Evolutionary conservation across 1,140 invertebrate species (phyloP).

Genomic region (Magallana gigas): DNA sequence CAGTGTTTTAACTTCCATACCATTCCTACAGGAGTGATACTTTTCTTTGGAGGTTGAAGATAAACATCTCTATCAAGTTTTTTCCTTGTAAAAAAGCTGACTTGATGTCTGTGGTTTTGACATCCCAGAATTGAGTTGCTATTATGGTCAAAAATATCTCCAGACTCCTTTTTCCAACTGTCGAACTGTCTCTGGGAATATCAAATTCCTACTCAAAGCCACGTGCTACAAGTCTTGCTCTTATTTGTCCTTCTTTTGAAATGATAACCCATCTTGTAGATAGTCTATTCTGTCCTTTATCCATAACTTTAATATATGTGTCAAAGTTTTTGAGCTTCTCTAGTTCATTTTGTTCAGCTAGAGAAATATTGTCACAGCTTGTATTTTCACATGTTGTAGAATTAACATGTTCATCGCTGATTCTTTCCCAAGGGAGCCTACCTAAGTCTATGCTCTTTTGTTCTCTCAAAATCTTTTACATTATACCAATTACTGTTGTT

Average conservation of each 20-base stretch:
- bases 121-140: slow-evolving; percentile 47
- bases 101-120: slow-evolving; percentile 60
- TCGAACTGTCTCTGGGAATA: slow-evolving; percentile 57
- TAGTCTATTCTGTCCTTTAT: slow-evolving; percentile 48
- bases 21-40: slow-evolving; percentile 23
- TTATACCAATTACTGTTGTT: slow-evolving; percentile 53
- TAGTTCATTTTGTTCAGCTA: slow-evolving; percentile 51
- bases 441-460: slow-evolving; percentile 45
- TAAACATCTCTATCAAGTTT: slow-evolving; percentile 49
- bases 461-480: slow-evolving; percentile 42
- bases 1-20: slow-evolving; percentile 14
- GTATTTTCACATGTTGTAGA: not conserved
- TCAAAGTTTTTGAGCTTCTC: slow-evolving; percentile 48
- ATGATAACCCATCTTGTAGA: slow-evolving; percentile 59
- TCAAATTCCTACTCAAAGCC: slow-evolving; percentile 57
- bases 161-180: slow-evolving; percentile 58
- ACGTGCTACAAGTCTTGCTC: slow-evolving; percentile 56
- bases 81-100: slow-evolving; percentile 56
- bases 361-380: slow-evolving; percentile 7
- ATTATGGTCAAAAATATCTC: slow-evolving; percentile 51
- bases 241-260: slow-evolving; percentile 51
- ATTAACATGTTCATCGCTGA: slow-evolving; percentile 28
- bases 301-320: slow-evolving; percentile 54
- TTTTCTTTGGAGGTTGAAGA: slow-evolving; percentile 53
- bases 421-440: slow-evolving; percentile 34